These are phyloP conservation scores for Spizaetus ornatus DNA, from an alignment of 2,113 vertebrate genomes.

Conservation along the genomic window DNA sequence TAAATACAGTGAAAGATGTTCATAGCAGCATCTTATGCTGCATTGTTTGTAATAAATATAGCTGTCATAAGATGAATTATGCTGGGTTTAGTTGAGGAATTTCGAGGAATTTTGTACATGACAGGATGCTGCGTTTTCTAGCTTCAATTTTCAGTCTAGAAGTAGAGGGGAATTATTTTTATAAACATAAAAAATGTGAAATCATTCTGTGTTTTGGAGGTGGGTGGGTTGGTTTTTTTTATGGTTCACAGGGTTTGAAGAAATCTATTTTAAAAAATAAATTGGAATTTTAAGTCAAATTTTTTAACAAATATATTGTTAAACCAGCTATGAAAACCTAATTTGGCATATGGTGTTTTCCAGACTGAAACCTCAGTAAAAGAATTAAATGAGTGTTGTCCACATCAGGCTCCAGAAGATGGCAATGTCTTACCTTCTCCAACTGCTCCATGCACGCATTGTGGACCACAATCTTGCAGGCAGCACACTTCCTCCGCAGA, in stretches of 20 bases:
- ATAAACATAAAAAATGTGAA: neutral
- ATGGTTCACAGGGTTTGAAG: rapidly evolving
- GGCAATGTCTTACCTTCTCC: constrained; percentile 87
- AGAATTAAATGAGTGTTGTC: neutral
- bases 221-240: rapidly evolving
- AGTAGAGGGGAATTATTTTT: neutral
- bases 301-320: neutral
- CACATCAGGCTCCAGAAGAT: constrained; percentile 27
- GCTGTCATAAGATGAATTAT: neutral
- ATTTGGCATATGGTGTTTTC: neutral
- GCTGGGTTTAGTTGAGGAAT: neutral
- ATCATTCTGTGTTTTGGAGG: neutral
- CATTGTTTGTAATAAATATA: neutral
- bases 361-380: neutral
- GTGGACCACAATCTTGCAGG: constrained; percentile 96
- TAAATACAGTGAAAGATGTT: neutral
- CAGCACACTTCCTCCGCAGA: constrained; percentile 92
- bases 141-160: neutral
- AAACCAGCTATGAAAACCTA: neutral
- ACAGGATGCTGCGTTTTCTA: neutral
- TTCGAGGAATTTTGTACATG: neutral
- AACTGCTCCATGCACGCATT: constrained; percentile 91
- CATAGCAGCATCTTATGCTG: neutral
- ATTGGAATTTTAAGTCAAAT: neutral
- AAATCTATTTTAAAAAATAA: neutral